A percentile compares a stretch with the other conserved stretches of the same genome.
These are phyloP conservation scores for Dreissena rostriformis DNA, from an alignment of 1,140 invertebrate species.

Conservation along the genomic window DNA sequence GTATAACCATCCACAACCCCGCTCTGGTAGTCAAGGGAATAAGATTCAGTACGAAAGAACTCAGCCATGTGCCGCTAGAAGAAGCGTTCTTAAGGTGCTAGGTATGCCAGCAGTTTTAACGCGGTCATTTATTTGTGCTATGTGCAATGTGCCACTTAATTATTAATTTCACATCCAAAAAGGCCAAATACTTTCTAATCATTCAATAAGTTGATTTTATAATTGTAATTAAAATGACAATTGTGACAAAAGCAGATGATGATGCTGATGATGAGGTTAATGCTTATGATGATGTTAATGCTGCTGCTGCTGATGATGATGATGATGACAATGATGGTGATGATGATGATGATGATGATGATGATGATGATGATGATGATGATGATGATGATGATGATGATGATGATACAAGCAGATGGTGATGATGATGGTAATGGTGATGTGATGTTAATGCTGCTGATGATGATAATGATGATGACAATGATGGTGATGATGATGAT, in stretches of 20 bases:
- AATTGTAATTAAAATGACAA: too few species aligned
- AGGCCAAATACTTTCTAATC: background rate
- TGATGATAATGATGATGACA: too few species aligned
- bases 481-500: background rate
- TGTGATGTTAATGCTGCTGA: background rate
- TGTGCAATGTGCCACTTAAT: background rate
- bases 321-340: too few species aligned
- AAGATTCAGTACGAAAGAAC: slow-evolving; percentile 30
- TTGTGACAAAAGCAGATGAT: too few species aligned
- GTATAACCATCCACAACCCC: slow-evolving; percentile 38
- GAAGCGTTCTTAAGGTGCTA: slow-evolving; percentile 60
- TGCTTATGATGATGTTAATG: too few species aligned
- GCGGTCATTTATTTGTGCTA: background rate
- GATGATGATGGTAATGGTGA: background rate
- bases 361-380: too few species aligned
- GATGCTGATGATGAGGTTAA: too few species aligned
- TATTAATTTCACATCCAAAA: background rate
- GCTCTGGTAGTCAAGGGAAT: slow-evolving; percentile 46
- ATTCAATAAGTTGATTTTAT: too few species aligned
- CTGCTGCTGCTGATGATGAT: too few species aligned
- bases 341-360: too few species aligned
- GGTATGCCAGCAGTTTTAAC: slow-evolving; percentile 39
- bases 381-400: too few species aligned
- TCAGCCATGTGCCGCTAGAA: slow-evolving; percentile 35
- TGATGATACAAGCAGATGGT: background rate